Conservation (phyloP, 2,888 invertebrate genomes). For the Dasysyrphus albostriatus region DNA sequence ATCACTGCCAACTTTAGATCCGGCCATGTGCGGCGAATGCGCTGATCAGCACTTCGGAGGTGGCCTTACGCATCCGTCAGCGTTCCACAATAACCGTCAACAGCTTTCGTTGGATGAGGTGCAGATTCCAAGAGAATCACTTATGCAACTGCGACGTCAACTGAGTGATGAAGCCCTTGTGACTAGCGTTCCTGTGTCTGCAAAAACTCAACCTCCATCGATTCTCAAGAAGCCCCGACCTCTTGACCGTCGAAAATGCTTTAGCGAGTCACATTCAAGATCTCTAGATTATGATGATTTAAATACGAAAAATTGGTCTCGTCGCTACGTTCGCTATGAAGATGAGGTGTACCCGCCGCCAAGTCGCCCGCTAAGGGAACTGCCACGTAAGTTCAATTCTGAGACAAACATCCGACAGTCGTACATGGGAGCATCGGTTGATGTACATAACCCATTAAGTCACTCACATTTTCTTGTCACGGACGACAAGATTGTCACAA, state of each 20-base stretch:
- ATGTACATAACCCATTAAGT: slow-evolving; percentile 82
- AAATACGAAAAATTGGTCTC: slow-evolving; percentile 82
- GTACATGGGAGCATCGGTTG: slow-evolving; percentile 82
- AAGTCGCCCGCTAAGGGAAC: slow-evolving; percentile 75
- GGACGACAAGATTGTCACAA: slow-evolving; percentile 84
- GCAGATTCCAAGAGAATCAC: slow-evolving; percentile 80
- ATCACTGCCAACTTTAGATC: slow-evolving; percentile 82
- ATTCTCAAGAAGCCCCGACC: slow-evolving; percentile 82
- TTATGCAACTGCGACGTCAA: slow-evolving; percentile 80
- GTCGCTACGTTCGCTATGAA: slow-evolving; percentile 82
- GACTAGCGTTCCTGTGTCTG: slow-evolving; percentile 81
- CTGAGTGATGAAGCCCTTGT: slow-evolving; percentile 82
- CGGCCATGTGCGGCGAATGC: slow-evolving; percentile 82
- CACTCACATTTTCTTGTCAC: slow-evolving; percentile 84
- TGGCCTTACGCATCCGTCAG: slow-evolving; percentile 79
- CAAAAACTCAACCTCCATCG: slow-evolving; percentile 80
- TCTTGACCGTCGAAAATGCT: slow-evolving; percentile 81
- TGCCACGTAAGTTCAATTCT: slow-evolving; percentile 81
- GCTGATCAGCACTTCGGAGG: slow-evolving; percentile 82
- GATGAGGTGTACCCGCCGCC: slow-evolving; percentile 80
- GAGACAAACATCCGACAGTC: slow-evolving; percentile 83
- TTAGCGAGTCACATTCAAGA: slow-evolving; percentile 81
- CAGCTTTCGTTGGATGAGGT: slow-evolving; percentile 80
- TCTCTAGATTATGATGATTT: slow-evolving; percentile 83
- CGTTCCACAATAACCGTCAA: slow-evolving; percentile 33